Conservation (phyloP, 53 echinoderm and acorn worm species). For the Glandiceps talaboti region DNA sequence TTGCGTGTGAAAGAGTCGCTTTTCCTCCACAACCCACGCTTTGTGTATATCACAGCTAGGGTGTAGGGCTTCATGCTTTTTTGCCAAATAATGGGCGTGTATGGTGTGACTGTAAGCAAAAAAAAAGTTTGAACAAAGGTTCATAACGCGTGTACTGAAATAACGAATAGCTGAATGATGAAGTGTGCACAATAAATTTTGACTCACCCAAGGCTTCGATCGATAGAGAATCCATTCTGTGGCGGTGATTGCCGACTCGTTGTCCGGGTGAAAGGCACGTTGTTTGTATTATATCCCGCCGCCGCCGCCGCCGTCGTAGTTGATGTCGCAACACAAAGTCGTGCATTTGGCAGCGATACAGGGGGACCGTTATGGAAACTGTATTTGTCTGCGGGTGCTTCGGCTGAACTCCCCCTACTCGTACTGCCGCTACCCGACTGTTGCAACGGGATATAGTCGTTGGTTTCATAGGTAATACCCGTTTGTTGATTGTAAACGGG, state of each 20-base stretch:
- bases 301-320: slow-evolving; percentile 17
- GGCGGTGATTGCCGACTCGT: neutral
- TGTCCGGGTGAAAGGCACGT: slow-evolving; percentile 5
- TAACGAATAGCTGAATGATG: no score
- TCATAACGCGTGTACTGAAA: no score
- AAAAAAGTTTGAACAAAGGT: no score
- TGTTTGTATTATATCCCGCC: slow-evolving; percentile 18
- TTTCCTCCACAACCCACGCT: no score
- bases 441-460: neutral
- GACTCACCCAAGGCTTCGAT: slow-evolving; percentile 30
- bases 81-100: no score
- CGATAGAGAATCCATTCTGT: slow-evolving; percentile 25
- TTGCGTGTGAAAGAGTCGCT: no score
- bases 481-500: neutral
- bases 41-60: no score
- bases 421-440: neutral
- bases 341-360: slow-evolving; percentile 7
- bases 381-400: slow-evolving; percentile 3
- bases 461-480: neutral
- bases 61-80: no score
- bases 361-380: slow-evolving; percentile 10
- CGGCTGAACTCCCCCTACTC: neutral
- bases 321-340: neutral
- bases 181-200: no score
- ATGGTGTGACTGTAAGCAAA: no score